phyloP scores from a whole-genome alignment of 37 sponge, comb jelly and placozoan genomes.

The Bolinopsis microptera region DNA sequence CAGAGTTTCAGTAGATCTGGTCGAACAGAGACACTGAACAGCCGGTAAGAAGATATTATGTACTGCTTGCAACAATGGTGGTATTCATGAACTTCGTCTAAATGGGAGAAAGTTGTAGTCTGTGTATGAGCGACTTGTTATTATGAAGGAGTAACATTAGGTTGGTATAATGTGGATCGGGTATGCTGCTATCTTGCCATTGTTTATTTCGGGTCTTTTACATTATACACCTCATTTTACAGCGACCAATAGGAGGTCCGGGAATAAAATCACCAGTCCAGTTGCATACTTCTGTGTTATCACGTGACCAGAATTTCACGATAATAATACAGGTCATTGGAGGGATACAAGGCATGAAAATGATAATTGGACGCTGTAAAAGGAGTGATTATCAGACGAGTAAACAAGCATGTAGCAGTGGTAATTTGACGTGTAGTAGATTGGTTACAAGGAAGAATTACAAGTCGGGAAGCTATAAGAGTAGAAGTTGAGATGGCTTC shows the following conservation, averaged over 20 bases:
- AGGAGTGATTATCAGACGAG: not conserved
- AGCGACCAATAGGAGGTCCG: not conserved
- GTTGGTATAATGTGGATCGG: too few species aligned
- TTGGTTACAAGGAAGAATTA: not conserved
- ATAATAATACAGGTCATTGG: not conserved
- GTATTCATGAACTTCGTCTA: too few species aligned
- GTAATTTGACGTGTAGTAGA: too few species aligned
- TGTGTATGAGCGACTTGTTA: too few species aligned
- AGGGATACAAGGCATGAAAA: not conserved
- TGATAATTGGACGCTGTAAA: not conserved
- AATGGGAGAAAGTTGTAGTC: too few species aligned
- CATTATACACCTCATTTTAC: not conserved
- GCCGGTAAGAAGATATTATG: too few species aligned
- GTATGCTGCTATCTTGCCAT: too few species aligned
- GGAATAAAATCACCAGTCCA: not conserved
- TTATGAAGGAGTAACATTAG: too few species aligned
- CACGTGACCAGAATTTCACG: not conserved
- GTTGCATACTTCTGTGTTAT: not conserved
- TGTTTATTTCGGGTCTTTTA: too few species aligned
- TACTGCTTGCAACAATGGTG: too few species aligned
- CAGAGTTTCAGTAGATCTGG: too few species aligned
- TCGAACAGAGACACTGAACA: too few species aligned
- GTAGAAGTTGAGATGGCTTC: not conserved
- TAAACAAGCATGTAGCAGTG: not conserved
- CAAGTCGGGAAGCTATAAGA: not conserved